Conservation (phyloP, 2,113 vertebrate species). For the Heterotilapia buettikoferi region DNA sequence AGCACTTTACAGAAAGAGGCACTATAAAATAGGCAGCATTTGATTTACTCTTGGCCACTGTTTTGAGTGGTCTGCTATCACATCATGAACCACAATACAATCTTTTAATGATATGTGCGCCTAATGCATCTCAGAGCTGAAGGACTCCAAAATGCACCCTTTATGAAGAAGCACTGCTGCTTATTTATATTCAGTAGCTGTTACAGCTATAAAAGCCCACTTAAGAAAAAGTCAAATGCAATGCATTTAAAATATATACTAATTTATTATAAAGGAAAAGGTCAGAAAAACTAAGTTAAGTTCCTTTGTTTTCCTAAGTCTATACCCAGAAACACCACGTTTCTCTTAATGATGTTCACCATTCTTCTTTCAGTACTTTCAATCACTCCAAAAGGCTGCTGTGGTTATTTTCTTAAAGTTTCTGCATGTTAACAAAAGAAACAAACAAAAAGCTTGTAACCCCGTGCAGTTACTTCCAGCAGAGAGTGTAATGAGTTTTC, state of each 20-base stretch:
- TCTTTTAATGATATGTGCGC: background rate
- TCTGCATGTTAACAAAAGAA: background rate
- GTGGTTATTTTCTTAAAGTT: background rate
- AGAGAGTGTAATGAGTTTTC: background rate
- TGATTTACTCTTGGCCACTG: slow-evolving; percentile 19
- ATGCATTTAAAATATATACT: background rate
- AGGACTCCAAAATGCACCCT: background rate
- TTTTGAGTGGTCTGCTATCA: slow-evolving; percentile 36
- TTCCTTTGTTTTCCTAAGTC: background rate
- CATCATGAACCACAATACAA: background rate
- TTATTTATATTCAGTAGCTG: background rate
- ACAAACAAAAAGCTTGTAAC: background rate
- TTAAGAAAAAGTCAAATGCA: background rate
- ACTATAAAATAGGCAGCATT: slow-evolving; percentile 49
- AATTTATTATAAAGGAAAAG: background rate
- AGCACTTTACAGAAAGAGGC: slow-evolving; percentile 28
- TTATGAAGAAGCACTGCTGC: background rate
- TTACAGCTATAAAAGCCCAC: background rate
- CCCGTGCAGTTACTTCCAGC: background rate
- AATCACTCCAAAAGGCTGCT: background rate
- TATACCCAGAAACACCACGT: background rate
- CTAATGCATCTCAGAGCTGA: background rate
- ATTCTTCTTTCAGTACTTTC: background rate
- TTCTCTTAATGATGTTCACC: background rate
- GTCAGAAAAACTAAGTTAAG: background rate